Evolutionary conservation across 2,113 vertebrate genomes (phyloP).

Genomic region (Pangasianodon gigas): DNA sequence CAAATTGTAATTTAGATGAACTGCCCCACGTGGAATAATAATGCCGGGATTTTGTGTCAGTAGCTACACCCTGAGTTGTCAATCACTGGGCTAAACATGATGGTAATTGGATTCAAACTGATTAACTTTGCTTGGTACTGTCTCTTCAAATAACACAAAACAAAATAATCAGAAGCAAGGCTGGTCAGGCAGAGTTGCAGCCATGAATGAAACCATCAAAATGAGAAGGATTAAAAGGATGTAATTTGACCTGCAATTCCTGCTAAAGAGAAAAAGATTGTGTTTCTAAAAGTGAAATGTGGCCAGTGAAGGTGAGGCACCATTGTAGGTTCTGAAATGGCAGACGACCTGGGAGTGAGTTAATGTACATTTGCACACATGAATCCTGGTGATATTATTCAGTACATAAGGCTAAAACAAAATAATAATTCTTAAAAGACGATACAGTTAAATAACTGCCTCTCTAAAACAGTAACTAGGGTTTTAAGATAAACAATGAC

Average conservation of each 20-base stretch:
- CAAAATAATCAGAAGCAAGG: conserved; percentile 85
- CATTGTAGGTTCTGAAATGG: conserved; percentile 60
- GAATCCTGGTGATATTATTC: not conserved
- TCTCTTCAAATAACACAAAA: conserved; percentile 95
- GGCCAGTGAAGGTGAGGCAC: conserved; percentile 70
- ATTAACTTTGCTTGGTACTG: conserved; percentile 95
- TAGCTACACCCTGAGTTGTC: conserved; percentile 94
- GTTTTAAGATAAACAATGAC: not conserved
- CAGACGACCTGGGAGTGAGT: not conserved
- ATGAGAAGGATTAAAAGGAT: conserved; percentile 85
- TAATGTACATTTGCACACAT: not conserved
- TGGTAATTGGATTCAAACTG: conserved; percentile 97
- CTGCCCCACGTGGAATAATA: conserved; percentile 86
- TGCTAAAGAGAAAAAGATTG: conserved; percentile 80
- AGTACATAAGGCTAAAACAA: not conserved
- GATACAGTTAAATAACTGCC: not conserved
- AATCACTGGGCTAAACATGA: conserved; percentile 98
- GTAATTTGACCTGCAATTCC: conserved; percentile 86
- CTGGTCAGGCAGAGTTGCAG: conserved; percentile 76
- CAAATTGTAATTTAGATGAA: conserved; percentile 93
- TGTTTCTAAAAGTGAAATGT: conserved; percentile 55
- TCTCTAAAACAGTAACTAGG: not conserved
- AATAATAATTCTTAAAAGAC: not conserved
- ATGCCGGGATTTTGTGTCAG: conserved; percentile 70
- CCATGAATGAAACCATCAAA: conserved; percentile 87